phyloP scores from a whole-genome alignment of 2,113 vertebrate genomes.

The Pterocles gutturalis region DNA sequence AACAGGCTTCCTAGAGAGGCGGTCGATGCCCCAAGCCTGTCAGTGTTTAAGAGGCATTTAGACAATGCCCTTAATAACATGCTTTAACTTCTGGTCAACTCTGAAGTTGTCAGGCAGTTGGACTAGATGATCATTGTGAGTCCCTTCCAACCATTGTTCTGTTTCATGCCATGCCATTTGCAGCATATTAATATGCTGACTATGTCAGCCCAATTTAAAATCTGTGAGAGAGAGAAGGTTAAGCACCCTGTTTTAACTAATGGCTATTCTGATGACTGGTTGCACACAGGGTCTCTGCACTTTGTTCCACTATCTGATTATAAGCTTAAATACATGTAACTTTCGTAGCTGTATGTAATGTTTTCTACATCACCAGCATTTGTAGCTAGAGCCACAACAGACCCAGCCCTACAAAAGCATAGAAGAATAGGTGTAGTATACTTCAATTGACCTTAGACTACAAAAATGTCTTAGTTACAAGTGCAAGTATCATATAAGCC shows the following conservation, averaged over 20 bases:
- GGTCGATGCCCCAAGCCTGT: too few species aligned
- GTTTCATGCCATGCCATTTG: neutral
- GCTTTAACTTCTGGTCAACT: neutral
- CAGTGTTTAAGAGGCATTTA: neutral
- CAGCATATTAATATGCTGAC: neutral
- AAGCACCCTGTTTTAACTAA: neutral
- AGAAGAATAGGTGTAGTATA: neutral
- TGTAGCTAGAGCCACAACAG: neutral
- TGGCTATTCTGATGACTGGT: neutral
- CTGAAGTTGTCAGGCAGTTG: neutral
- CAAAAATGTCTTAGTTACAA: neutral
- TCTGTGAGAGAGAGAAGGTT: neutral
- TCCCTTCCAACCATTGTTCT: neutral
- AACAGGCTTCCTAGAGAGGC: neutral
- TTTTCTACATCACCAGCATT: neutral
- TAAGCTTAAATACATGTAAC: neutral
- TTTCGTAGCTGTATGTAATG: neutral
- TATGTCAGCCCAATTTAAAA: neutral
- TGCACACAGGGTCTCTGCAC: neutral
- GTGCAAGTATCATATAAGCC: neutral
- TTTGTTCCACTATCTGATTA: neutral
- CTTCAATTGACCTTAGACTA: neutral
- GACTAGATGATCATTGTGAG: neutral
- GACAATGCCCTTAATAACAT: neutral
- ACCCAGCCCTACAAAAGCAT: neutral